These are phyloP conservation scores for Pogonocherus hispidulus DNA, from an alignment of 2,888 invertebrate species.

Conservation along the genomic window DNA sequence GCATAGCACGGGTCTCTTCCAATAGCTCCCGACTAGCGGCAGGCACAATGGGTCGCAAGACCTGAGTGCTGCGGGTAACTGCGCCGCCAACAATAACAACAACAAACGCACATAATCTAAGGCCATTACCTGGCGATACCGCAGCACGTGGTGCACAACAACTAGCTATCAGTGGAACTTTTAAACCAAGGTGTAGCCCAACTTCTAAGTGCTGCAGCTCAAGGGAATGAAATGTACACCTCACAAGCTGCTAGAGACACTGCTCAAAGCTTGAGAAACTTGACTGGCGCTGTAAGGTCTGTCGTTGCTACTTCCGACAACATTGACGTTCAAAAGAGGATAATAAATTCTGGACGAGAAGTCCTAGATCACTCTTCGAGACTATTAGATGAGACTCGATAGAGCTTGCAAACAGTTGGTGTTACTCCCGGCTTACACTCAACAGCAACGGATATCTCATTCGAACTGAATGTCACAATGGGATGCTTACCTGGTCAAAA, in stretches of 20 bases:
- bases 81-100: too few relatives aligned
- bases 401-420: constrained; percentile 78
- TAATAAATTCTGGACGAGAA: constrained; percentile 83
- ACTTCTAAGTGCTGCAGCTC: constrained; percentile 86
- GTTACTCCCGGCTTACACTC: constrained; percentile 78
- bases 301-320: constrained; percentile 81
- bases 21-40: too few relatives aligned
- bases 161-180: constrained; percentile 77
- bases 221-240: constrained; percentile 84
- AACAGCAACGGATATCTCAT: constrained; percentile 80
- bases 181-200: constrained; percentile 89
- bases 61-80: too few relatives aligned
- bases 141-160: constrained; percentile 73
- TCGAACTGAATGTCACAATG: constrained; percentile 77
- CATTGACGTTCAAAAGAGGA: constrained; percentile 70
- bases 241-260: constrained; percentile 87
- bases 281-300: constrained; percentile 78
- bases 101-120: constrained; percentile 78
- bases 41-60: too few relatives aligned
- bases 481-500: constrained; percentile 93
- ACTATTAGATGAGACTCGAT: constrained; percentile 76
- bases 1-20: too few relatives aligned
- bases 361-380: constrained; percentile 51
- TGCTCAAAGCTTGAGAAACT: constrained; percentile 81
- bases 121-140: constrained; percentile 83